Evolutionary conservation across 2,113 vertebrate species (phyloP), one percentile per base, ranked within the genome.

Genomic region (Aegithalos caudatus): DNA sequence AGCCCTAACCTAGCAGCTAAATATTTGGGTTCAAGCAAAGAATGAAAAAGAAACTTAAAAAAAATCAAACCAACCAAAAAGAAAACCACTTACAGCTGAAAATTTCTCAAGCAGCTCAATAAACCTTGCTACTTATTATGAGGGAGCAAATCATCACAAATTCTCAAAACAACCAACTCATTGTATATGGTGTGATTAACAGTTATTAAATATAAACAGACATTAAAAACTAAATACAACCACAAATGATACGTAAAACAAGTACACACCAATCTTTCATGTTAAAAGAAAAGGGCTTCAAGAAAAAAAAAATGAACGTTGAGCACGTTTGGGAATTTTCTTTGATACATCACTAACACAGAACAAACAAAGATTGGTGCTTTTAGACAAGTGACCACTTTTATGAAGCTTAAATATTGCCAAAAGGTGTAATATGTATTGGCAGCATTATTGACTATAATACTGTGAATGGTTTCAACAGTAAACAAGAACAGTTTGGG

Each of bases 1-100:
- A 99, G 98, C 98, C 99, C 99, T 99, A 99, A 98, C 98, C 99
- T 99, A 99, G 98, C 98, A 99, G 99, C 98, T 99, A 99, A 98
- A 98, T 99, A 99, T 98, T 99, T 98, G 99, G 99, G 99, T 99
- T 99, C 98, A 99, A 99, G 99, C 99, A 99, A 99, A 99, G 98
- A 99, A 99, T 98, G 98, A 98, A 98, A 98, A 98, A 98, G 97
- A 98, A 98, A 97, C 93, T 80, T 91, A 97, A 98, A 98, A 96
- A 95, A 92, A 97, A 97, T 98, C 97, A 98, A 98, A 98, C 67
- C 81, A 91, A 98, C 51, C 27, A 70, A 97, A 92, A 88, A 85
- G 84, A 91, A 81, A 53, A 65, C 72, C 90, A 81, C 92, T 97
- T 97, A 97, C 53, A 97, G 79, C 65, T 96, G 93, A 93, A 91